phyloP scores from a whole-genome alignment of 2,797 vertebrate genomes.

The Poeciliopsis gracilis region DNA sequence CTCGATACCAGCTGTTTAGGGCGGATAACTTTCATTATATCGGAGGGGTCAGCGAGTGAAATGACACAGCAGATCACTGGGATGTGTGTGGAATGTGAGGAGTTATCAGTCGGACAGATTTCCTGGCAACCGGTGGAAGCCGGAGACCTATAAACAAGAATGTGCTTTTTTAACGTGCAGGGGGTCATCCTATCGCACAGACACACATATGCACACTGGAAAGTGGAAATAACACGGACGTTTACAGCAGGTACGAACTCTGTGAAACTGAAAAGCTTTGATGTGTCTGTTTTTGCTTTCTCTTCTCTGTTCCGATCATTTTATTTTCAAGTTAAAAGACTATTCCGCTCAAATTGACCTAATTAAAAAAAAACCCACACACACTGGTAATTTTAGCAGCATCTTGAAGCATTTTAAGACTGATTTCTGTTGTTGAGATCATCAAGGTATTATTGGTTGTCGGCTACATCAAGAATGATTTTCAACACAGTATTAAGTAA shows the following conservation, averaged over 20 bases:
- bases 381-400: neutral
- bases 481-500: neutral
- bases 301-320: neutral
- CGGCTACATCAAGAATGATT: neutral
- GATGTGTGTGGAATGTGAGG: constrained; percentile 41
- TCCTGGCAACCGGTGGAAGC: constrained; percentile 39
- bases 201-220: constrained; percentile 13
- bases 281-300: neutral
- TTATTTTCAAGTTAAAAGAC: neutral
- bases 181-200: constrained; percentile 27
- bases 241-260: neutral
- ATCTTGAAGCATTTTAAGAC: neutral
- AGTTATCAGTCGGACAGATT: constrained; percentile 51
- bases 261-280: neutral
- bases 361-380: neutral
- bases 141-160: constrained; percentile 36
- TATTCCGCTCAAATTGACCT: neutral
- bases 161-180: constrained; percentile 38
- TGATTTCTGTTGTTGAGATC: neutral
- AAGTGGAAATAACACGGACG: neutral
- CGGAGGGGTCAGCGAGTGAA: constrained; percentile 23
- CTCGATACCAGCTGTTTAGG: constrained; percentile 26
- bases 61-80: constrained; percentile 40
- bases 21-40: constrained; percentile 21
- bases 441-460: neutral